Conservation (phyloP, 2,113 vertebrate species). For the Herpetotheres cachinnans region DNA sequence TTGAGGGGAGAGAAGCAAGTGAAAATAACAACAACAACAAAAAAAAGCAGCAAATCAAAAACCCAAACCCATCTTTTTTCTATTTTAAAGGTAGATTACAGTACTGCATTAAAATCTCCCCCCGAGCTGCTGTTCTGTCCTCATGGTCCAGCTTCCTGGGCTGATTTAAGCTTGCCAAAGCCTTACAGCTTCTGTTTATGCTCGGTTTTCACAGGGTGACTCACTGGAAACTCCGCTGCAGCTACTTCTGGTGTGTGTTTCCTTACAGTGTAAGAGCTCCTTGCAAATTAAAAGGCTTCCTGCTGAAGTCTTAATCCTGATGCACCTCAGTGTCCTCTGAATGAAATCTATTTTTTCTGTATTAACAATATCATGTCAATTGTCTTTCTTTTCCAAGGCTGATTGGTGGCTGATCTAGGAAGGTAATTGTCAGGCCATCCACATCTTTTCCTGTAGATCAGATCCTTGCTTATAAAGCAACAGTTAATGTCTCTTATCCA, state of each 20-base stretch:
- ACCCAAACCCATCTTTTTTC: rapidly evolving
- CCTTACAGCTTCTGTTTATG: not conserved
- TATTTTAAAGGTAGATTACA: not conserved
- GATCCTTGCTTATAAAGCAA: not conserved
- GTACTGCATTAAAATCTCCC: not conserved
- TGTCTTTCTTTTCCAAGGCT: not conserved
- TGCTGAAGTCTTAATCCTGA: not conserved
- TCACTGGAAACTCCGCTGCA: not conserved
- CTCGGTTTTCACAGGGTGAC: rapidly evolving
- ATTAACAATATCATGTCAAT: not conserved
- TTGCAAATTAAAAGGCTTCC: constrained; percentile 24
- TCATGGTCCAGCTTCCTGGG: not conserved
- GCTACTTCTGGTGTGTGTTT: not conserved
- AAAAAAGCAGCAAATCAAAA: too few species aligned
- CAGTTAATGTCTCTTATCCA: not conserved
- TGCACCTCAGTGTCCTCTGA: not conserved
- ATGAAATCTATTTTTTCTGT: not conserved
- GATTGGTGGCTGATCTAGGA: not conserved
- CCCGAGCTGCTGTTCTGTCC: not conserved
- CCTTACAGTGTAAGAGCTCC: not conserved
- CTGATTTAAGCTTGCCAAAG: not conserved
- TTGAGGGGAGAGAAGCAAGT: not conserved
- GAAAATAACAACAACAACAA: too few species aligned
- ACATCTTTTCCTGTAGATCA: not conserved
- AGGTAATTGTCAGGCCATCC: not conserved